Evolutionary conservation across 2,113 vertebrate species (phyloP), one percentile per base, ranked within the genome.

Genomic region (Hydropotes inermis): DNA sequence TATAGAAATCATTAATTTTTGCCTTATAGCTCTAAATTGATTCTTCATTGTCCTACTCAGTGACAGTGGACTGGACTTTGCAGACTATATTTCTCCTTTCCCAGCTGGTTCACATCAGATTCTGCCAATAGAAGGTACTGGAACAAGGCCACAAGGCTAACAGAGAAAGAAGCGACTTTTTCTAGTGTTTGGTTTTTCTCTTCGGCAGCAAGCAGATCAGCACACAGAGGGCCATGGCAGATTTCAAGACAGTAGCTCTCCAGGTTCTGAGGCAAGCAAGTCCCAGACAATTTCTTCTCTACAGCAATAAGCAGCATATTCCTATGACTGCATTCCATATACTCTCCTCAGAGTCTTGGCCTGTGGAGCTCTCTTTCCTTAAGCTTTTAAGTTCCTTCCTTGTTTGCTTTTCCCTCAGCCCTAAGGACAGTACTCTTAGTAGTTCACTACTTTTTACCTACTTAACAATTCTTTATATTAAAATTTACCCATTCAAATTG

Each of bases 391-490:
- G 8, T 79, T 95, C 36, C 52, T 55, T 84, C 52, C 61, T 78
- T 87, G 64, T 90, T 78, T 39, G 57, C 57, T 67, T 84, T 91
- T 45, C 50, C n/a, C 45, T 91, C 61, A 57, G 27, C 11, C 21
- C 11, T 57, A 81, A 45, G 30, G 36, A 30, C 39, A 12, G 60
- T 50, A 90, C 74, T 91, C 93, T 60, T 60, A 67, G 54, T 67
- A 91, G 50, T 95, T 97, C 74, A 89, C 14, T n/a, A 88, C 11
- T 43, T 93, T 96, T 55, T 85, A 87, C 45, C 57, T 89, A 95
- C 45, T 86, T 95, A 94, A 89, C 11, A 89, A 91, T 79, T 97
- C 30, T 96, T 90, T n/a, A 57, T 54, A 93, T 87, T 95, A 86
- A 78, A 78, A 39, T 90, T 64, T 87, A 94, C 86, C 61, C 87